Evolutionary conservation across 2,797 vertebrate species (phyloP).

Genomic region (Rhadinocentrus ornatus): DNA sequence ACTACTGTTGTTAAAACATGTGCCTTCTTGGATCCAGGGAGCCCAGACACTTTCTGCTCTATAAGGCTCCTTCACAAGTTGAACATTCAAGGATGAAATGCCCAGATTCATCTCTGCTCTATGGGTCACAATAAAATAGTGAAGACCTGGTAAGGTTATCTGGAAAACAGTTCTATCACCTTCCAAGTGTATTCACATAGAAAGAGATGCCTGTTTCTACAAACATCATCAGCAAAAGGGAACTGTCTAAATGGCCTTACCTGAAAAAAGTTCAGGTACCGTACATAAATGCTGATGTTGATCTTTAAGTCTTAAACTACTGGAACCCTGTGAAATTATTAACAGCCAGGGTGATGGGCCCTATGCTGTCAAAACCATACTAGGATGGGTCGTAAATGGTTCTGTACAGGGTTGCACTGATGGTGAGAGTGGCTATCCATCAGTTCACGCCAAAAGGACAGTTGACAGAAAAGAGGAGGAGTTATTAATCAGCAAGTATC

Average conservation of each 20-base stretch:
- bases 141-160: not conserved
- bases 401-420: not conserved
- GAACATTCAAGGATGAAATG: not conserved
- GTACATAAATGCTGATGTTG: not conserved
- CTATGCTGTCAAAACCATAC: not conserved
- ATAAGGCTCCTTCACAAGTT: not conserved
- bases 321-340: constrained; percentile 12
- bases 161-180: not conserved
- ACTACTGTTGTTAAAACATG: not conserved
- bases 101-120: not conserved
- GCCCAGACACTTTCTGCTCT: not conserved
- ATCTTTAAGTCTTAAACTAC: not conserved
- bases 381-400: not conserved
- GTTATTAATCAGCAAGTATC: not conserved
- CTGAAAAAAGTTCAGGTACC: not conserved
- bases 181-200: not conserved
- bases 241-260: constrained; percentile 1
- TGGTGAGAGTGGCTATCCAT: not conserved
- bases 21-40: not conserved
- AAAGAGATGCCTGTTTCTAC: not conserved
- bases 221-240: not conserved
- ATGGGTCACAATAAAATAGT: too few relatives aligned
- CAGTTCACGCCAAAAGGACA: constrained; percentile 6
- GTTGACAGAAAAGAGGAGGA: not conserved
- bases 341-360: not conserved